Evolutionary conservation across 30 jellyfish, hydroid and myxozoan species (phyloP).

Genomic region (Turritopsis dohrnii): DNA sequence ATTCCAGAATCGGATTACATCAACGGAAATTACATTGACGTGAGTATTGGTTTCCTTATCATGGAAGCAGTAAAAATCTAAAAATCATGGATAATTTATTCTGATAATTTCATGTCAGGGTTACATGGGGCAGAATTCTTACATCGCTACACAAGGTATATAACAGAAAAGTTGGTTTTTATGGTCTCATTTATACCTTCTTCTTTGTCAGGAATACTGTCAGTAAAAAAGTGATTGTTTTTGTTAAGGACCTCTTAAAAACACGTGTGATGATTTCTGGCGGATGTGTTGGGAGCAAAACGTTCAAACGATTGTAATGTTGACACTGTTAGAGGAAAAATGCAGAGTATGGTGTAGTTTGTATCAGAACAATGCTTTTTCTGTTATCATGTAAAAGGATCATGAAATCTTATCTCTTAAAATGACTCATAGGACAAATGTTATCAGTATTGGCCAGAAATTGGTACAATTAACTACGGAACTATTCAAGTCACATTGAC

Average conservation of each 20-base stretch:
- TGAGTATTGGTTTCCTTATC: no score
- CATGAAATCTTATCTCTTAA: not conserved
- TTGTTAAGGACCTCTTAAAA: constrained; percentile 68
- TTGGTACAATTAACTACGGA: constrained; percentile 62
- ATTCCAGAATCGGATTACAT: constrained; percentile 81
- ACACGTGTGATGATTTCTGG: constrained; percentile 82
- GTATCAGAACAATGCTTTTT: no score
- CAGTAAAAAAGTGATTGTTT: not conserved
- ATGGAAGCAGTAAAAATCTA: no score
- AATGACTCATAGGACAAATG: constrained; percentile 50
- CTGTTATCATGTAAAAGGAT: not conserved
- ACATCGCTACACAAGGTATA: constrained; percentile 81
- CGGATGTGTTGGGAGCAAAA: constrained; percentile 93
- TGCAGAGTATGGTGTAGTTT: constrained; percentile 87
- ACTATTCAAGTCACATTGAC: constrained; percentile 72
- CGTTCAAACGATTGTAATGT: constrained; percentile 63
- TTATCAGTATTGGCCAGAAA: constrained; percentile 87
- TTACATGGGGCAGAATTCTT: constrained; percentile 40
- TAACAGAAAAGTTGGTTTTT: not conserved
- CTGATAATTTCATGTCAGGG: constrained; percentile 37
- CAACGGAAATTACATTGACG: constrained; percentile 87
- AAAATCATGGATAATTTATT: not conserved
- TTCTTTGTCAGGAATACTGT: not conserved
- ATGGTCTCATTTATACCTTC: not conserved
- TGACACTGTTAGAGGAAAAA: constrained; percentile 48